phyloP scores from a whole-genome alignment of 2,797 vertebrate species.

The Sternarchorhynchus goeldii region DNA sequence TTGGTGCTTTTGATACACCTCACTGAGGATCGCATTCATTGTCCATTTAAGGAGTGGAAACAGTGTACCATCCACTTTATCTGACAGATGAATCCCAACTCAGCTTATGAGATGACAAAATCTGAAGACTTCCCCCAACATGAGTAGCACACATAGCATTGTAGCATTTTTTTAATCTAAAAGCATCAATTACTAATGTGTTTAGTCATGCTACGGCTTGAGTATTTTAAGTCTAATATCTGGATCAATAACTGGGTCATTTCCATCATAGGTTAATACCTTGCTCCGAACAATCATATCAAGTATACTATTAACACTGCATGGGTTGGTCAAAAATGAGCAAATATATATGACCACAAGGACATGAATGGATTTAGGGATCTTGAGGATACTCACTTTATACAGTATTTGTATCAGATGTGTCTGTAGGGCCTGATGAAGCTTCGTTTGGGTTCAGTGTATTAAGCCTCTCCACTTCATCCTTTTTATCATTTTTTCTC shows the following conservation, averaged over 20 bases:
- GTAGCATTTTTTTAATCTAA: background rate
- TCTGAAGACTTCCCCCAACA: background rate
- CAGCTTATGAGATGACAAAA: slow-evolving; percentile 30
- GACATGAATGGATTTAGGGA: background rate
- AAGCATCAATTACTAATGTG: background rate
- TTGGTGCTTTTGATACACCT: slow-evolving; percentile 27
- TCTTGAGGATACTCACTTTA: slow-evolving; percentile 55
- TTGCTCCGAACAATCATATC: background rate
- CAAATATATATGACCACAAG: background rate
- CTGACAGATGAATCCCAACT: slow-evolving; percentile 25
- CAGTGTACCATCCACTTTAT: slow-evolving; percentile 20
- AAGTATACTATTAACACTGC: background rate
- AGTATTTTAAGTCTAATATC: background rate
- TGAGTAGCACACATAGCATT: background rate
- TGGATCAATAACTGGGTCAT: background rate
- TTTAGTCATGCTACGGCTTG: background rate
- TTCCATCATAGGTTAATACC: background rate
- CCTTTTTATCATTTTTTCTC: slow-evolving; percentile 57
- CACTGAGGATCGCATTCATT: slow-evolving; percentile 24
- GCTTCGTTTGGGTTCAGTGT: slow-evolving; percentile 62
- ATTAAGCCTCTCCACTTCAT: slow-evolving; percentile 68
- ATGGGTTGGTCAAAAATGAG: background rate
- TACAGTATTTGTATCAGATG: slow-evolving; percentile 58
- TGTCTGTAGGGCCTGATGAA: slow-evolving; percentile 43
- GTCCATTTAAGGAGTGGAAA: slow-evolving; percentile 61